These are phyloP conservation scores for Tetraneura akinire DNA, from an alignment of 1,140 invertebrate genomes.

Conservation along the genomic window DNA sequence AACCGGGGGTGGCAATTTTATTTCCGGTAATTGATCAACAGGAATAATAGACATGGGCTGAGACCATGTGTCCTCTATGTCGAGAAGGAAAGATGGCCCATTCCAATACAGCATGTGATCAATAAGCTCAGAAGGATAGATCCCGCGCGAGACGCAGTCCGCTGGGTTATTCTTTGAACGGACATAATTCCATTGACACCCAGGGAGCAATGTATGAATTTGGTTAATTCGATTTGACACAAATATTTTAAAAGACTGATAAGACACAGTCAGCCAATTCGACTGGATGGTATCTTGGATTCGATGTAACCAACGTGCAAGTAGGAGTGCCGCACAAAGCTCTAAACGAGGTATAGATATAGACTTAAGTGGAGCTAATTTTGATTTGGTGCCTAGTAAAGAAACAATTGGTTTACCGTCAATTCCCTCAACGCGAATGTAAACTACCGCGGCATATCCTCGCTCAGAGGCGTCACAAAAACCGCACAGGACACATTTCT, in stretches of 20 bases:
- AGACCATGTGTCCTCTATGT: not conserved
- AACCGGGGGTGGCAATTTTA: too few relatives aligned
- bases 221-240: slow-evolving; percentile 39
- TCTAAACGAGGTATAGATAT: slow-evolving; percentile 58
- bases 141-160: slow-evolving; percentile 48
- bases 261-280: slow-evolving; percentile 55
- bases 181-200: slow-evolving; percentile 46
- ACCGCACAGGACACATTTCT: not conserved
- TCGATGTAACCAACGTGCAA: slow-evolving; percentile 47
- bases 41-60: too few relatives aligned
- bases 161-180: slow-evolving; percentile 57
- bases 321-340: slow-evolving; percentile 57
- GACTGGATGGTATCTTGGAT: not conserved
- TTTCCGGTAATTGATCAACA: too few relatives aligned
- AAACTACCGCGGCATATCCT: slow-evolving; percentile 56
- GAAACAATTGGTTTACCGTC: slow-evolving; percentile 17
- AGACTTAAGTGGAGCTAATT: slow-evolving; percentile 56
- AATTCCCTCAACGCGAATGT: slow-evolving; percentile 50
- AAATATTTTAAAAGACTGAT: slow-evolving; percentile 51
- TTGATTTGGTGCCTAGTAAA: slow-evolving; percentile 49
- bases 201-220: not conserved
- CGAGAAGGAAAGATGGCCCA: not conserved
- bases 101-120: not conserved
- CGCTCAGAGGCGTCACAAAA: slow-evolving; percentile 57
- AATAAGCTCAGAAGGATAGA: not conserved